Evolutionary conservation across 2,888 invertebrate genomes (phyloP).

Genomic region (Melanargia galathea): DNA sequence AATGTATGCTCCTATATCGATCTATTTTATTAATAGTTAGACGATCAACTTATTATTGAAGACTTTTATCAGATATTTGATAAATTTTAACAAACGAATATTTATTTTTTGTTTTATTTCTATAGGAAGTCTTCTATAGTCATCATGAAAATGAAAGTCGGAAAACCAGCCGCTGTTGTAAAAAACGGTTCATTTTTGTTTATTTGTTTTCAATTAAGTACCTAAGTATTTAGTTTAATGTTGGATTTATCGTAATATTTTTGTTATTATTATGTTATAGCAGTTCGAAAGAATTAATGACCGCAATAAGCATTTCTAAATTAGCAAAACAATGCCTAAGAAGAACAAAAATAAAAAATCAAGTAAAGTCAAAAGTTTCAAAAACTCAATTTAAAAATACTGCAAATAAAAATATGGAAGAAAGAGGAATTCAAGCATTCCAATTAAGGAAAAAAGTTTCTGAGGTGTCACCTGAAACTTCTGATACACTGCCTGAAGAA

Average conservation of each 20-base stretch:
- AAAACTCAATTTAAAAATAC: neutral
- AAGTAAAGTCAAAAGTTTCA: slow-evolving; percentile 3
- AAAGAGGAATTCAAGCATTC: neutral
- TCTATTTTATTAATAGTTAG: too few species aligned
- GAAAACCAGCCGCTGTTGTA: slow-evolving; percentile 17
- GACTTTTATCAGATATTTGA: too few species aligned
- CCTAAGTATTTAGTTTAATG: neutral
- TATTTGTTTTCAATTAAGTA: slow-evolving; percentile 23
- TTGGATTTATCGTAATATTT: neutral
- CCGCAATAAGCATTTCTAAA: slow-evolving; percentile 27
- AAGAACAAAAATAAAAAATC: slow-evolving; percentile 10
- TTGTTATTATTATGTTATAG: slow-evolving; percentile 8
- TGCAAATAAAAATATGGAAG: neutral
- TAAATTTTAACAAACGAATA: too few species aligned
- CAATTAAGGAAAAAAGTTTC: neutral
- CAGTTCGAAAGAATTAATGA: slow-evolving; percentile 32
- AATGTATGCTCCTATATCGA: too few species aligned
- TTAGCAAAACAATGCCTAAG: slow-evolving; percentile 14
- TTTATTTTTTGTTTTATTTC: slow-evolving; percentile 24
- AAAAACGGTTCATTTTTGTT: slow-evolving; percentile 34
- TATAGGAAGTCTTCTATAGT: slow-evolving; percentile 24
- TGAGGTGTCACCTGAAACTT: neutral
- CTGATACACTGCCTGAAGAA: neutral
- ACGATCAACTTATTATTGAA: too few species aligned
- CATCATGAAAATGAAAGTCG: neutral